Base-by-base conservation (phyloP, 2,888 invertebrate species). In the Gymnocheta viridis region DNA sequence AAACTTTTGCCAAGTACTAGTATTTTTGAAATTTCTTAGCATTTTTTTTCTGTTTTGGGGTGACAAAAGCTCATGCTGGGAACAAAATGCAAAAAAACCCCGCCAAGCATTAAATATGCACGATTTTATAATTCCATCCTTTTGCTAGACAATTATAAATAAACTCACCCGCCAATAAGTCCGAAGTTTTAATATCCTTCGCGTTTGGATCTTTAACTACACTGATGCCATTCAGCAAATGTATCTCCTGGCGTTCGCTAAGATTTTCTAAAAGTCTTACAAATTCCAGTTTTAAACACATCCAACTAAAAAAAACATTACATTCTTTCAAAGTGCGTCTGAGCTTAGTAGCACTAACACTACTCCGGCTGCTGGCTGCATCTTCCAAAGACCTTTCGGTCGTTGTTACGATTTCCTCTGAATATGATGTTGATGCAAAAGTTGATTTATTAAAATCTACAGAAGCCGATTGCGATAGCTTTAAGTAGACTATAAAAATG, bases 201-300 rank as follows among this genome's bases (percentile, higher is more conserved):
- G 94, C 93, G 17, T 93, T 94, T 27, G 92, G 91, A 89, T 96
- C 95, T 85, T 95, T 94, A 47, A 96, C 94, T 24, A 97, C 93
- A 86, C 95, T 95, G 1, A 97, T 93, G 83, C 96, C 96, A 0
- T 96, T 95, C 9, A 96, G 89, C 12, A 97, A 93, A 83, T 93
- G 93, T 5, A 96, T 93, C 90, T 95, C 94, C 87, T 89, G 87
- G 86, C 94, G 94, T 88, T 95, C 95, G 86, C 95, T 94, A 38
- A 96, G 89, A 62, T 95, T 94, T 89, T 96, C 96, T 85, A 97
- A 93, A 88, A 96, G 94, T 4, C 95, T 95, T 1, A 96, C 94
- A 58, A 96, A 94, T 88, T 96, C 96, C 83, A 96, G 92, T 89
- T 96, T 97, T 47, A 96, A 92, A 89, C 97, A 97, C 89, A 96